Evolutionary conservation across 2,113 vertebrate genomes (phyloP).

Genomic region (Etia nguti): DNA sequence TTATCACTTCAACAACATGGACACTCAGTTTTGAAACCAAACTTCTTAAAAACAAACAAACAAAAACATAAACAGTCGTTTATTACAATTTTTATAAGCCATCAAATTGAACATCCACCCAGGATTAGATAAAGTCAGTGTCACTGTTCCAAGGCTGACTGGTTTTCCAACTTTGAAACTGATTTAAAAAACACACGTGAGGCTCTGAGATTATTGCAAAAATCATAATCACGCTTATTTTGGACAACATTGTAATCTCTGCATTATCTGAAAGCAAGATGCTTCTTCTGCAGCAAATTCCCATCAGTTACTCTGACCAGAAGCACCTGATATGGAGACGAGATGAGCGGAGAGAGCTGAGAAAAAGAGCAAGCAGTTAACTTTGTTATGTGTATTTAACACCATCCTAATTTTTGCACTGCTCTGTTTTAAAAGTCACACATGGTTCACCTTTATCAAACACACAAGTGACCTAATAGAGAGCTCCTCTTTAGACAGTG

Average conservation of each 20-base stretch:
- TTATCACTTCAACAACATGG: not conserved
- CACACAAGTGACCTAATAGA: not conserved
- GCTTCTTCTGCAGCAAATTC: not conserved
- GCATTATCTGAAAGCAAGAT: not conserved
- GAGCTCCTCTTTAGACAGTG: not conserved
- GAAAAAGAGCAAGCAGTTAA: not conserved
- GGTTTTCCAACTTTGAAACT: not conserved
- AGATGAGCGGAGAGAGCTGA: not conserved
- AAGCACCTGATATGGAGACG: not conserved
- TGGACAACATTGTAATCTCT: not conserved
- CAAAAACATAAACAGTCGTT: not conserved
- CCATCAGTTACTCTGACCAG: not conserved
- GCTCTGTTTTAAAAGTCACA: accelerated
- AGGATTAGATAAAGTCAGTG: not conserved
- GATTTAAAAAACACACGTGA: not conserved
- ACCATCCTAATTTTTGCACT: not conserved
- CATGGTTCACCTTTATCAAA: not conserved
- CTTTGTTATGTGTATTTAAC: not conserved
- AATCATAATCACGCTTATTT: not conserved
- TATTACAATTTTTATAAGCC: not conserved
- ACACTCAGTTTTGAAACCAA: not conserved
- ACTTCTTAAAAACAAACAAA: not conserved
- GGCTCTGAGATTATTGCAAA: not conserved
- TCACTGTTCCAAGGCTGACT: not conserved
- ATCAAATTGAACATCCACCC: not conserved